Conservation (phyloP, 2,888 invertebrate genomes). For the Tenthredo amoena region DNA sequence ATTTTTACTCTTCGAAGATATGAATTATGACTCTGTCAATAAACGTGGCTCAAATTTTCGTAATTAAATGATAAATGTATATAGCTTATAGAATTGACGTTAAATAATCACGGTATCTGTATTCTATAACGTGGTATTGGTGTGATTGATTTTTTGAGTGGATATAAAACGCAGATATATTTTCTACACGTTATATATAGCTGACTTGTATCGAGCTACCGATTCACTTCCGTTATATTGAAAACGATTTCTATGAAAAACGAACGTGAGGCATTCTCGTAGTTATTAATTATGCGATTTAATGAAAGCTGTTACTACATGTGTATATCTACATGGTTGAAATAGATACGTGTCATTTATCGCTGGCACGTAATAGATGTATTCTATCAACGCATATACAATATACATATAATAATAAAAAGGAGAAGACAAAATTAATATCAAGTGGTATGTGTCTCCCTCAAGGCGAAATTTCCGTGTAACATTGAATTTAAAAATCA, state of each 20-base stretch:
- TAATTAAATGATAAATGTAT: background rate
- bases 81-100: conserved; percentile 1
- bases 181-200: background rate
- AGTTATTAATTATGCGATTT: background rate
- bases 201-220: background rate
- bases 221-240: background rate
- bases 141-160: background rate
- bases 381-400: background rate
- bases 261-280: background rate
- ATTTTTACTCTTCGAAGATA: background rate
- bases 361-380: background rate
- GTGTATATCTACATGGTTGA: background rate
- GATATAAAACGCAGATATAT: background rate
- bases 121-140: background rate
- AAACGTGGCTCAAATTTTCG: background rate
- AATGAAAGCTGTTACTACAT: background rate
- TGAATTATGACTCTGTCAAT: background rate
- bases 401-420: background rate
- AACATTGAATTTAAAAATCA: conserved; percentile 2
- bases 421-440: background rate
- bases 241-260: background rate
- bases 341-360: conserved; percentile 2
- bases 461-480: background rate
- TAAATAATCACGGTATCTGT: background rate
- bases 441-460: background rate